Percentiles rank a stretch among this genome's conserved stretches.
These are phyloP conservation scores for Pimephales promelas DNA, from an alignment of 2,113 vertebrate genomes.

Conservation along the genomic window DNA sequence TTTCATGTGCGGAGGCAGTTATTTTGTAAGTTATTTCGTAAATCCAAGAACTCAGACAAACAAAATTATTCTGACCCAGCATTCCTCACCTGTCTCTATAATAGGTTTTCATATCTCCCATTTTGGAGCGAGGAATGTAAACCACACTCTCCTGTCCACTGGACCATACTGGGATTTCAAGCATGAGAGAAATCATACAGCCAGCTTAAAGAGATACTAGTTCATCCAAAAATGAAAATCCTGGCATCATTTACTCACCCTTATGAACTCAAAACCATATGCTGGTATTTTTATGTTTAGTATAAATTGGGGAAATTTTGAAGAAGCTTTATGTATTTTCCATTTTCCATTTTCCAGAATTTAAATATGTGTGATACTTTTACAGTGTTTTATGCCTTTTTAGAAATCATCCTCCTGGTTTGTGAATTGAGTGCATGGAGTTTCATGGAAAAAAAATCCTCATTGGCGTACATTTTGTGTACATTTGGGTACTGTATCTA, in stretches of 20 bases:
- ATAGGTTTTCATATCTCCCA: slow-evolving; percentile 53
- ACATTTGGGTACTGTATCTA: too few relatives aligned
- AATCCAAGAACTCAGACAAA: slow-evolving; percentile 41
- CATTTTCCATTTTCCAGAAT: not conserved
- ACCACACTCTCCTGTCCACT: slow-evolving; percentile 25
- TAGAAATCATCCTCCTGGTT: too few relatives aligned
- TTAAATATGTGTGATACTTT: not conserved
- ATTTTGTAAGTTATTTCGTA: slow-evolving; percentile 34
- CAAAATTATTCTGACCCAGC: slow-evolving; percentile 47
- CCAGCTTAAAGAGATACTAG: slow-evolving; percentile 51
- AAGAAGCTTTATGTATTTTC: not conserved
- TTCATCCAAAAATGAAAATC: slow-evolving; percentile 25
- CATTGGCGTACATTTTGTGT: not conserved
- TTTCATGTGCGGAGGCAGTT: slow-evolving; percentile 24
- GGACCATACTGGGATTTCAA: slow-evolving; percentile 67
- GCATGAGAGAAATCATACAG: slow-evolving; percentile 71
- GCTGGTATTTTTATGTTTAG: not conserved
- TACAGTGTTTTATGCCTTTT: not conserved
- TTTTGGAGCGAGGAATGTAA: slow-evolving; percentile 39
- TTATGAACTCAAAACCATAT: not conserved
- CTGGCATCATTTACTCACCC: slow-evolving; percentile 2
- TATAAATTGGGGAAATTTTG: not conserved
- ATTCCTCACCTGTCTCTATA: slow-evolving; percentile 36
- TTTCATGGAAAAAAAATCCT: not conserved
- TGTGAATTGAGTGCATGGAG: too few relatives aligned